These are phyloP conservation scores for Gari tellinella DNA, from an alignment of 2,888 invertebrate genomes.

Conservation along the genomic window DNA sequence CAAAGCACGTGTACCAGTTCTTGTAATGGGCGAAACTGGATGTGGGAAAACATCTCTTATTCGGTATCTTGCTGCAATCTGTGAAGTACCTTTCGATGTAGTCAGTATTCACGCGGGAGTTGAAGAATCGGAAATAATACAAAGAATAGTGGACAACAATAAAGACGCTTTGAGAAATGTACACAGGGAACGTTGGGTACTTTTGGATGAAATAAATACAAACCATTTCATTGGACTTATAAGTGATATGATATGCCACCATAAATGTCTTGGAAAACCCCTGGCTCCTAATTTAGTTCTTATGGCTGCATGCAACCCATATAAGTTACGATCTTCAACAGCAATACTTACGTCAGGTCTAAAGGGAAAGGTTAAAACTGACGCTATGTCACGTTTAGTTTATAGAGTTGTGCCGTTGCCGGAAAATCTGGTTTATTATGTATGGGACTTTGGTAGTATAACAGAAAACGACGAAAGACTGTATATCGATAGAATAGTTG, in stretches of 20 bases:
- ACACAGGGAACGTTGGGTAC: slow-evolving; percentile 55
- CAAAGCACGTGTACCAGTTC: slow-evolving; percentile 60
- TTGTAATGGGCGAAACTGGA: slow-evolving; percentile 73
- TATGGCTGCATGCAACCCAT: slow-evolving; percentile 71
- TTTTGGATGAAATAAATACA: slow-evolving; percentile 72
- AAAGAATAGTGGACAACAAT: slow-evolving; percentile 26
- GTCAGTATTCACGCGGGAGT: slow-evolving; percentile 68
- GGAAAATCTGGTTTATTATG: slow-evolving; percentile 66
- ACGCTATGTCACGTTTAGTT: slow-evolving; percentile 60
- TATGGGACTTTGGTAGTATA: slow-evolving; percentile 69
- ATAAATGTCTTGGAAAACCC: slow-evolving; percentile 39
- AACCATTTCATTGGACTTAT: slow-evolving; percentile 61
- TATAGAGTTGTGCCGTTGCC: slow-evolving; percentile 69
- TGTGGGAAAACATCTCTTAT: slow-evolving; percentile 72
- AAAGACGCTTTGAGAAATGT: slow-evolving; percentile 11
- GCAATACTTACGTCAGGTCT: slow-evolving; percentile 60
- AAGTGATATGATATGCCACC: slow-evolving; percentile 61
- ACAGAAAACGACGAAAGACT: slow-evolving; percentile 54
- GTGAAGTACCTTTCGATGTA: slow-evolving; percentile 47
- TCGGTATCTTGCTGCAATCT: slow-evolving; percentile 55
- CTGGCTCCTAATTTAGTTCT: slow-evolving; percentile 61
- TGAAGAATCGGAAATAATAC: slow-evolving; percentile 29
- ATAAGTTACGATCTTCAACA: slow-evolving; percentile 45
- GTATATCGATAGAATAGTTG: slow-evolving; percentile 52
- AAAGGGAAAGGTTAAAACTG: slow-evolving; percentile 54